These are phyloP conservation scores for Drosophila virilis DNA, from an alignment of 1,140 invertebrate genomes.

Conservation along the genomic window DNA sequence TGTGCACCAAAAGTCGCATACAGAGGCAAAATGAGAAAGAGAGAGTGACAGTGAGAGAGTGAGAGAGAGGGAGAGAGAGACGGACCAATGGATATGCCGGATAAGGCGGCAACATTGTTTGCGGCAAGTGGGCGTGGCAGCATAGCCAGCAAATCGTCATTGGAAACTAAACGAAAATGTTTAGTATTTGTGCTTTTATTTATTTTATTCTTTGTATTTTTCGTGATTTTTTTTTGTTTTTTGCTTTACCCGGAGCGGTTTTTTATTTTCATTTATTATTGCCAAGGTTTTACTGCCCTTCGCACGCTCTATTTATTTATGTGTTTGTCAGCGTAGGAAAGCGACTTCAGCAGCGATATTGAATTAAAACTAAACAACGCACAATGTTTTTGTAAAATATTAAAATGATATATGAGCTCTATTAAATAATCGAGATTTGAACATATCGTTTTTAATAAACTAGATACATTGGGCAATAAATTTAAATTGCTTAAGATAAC, in stretches of 20 bases:
- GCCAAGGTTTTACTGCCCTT: conserved; percentile 33
- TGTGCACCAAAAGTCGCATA: conserved; percentile 65
- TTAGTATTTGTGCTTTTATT: conserved; percentile 63
- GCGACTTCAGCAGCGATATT: conserved; percentile 17
- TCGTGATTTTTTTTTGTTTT: conserved; percentile 30
- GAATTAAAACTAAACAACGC: conserved; percentile 27
- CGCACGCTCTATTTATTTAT: conserved; percentile 40
- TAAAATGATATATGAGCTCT: conserved; percentile 33
- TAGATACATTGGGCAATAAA: conserved; percentile 1
- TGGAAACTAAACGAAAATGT: conserved; percentile 81
- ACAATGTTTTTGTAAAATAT: conserved; percentile 34
- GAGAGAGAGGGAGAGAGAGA: background rate
- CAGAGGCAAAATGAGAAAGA: background rate
- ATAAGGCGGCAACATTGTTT: conserved; percentile 69
- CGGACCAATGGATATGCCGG: conserved; percentile 31
- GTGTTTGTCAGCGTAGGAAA: conserved; percentile 21
- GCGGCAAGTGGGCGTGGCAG: conserved; percentile 43
- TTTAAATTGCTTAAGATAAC: background rate
- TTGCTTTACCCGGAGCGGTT: conserved; percentile 11
- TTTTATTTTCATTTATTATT: conserved; percentile 74
- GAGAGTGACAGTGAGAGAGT: background rate
- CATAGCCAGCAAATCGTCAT: conserved; percentile 70
- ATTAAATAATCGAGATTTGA: conserved; percentile 14
- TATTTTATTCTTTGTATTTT: conserved; percentile 53
- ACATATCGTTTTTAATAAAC: conserved; percentile 16